A percentile compares a stretch with the other conserved stretches of the same genome.
Conservation (phyloP, 2,113 vertebrate species). For the Corvus moneduloides region DNA sequence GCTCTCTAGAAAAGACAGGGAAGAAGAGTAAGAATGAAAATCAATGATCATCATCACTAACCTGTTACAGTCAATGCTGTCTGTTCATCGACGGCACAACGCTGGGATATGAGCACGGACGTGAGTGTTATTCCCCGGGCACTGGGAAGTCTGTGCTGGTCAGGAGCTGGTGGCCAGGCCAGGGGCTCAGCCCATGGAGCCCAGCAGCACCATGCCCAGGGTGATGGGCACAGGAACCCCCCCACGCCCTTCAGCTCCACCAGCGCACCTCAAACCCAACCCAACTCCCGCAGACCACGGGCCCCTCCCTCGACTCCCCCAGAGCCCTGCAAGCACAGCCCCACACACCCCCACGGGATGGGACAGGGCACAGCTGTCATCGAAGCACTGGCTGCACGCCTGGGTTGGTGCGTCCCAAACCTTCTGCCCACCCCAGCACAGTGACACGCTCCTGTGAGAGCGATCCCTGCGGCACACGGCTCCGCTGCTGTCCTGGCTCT, state of each 20-base stretch:
- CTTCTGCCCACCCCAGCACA: background rate
- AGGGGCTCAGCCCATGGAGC: background rate
- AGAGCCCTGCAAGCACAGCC: background rate
- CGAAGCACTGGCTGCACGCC: rapidly evolving
- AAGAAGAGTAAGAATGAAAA: slow-evolving; percentile 53
- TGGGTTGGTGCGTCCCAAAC: rapidly evolving
- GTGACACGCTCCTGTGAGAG: background rate
- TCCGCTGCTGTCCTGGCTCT: background rate
- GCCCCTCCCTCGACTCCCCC: background rate
- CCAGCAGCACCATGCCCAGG: background rate
- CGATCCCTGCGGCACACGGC: background rate
- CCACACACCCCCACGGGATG: rapidly evolving
- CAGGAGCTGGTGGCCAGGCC: background rate
- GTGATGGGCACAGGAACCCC: rapidly evolving
- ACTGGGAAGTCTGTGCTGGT: background rate
- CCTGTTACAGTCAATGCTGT: background rate
- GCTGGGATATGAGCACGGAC: rapidly evolving
- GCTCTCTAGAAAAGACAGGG: slow-evolving; percentile 56
- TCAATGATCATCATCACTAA: background rate
- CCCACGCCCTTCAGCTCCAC: background rate
- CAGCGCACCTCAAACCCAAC: rapidly evolving
- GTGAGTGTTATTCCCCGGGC: background rate
- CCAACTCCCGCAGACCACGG: rapidly evolving
- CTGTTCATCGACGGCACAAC: background rate
- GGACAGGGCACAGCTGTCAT: background rate